phyloP scores from a whole-genome alignment of 2,113 vertebrate genomes.

The Peromyscus maniculatus region DNA sequence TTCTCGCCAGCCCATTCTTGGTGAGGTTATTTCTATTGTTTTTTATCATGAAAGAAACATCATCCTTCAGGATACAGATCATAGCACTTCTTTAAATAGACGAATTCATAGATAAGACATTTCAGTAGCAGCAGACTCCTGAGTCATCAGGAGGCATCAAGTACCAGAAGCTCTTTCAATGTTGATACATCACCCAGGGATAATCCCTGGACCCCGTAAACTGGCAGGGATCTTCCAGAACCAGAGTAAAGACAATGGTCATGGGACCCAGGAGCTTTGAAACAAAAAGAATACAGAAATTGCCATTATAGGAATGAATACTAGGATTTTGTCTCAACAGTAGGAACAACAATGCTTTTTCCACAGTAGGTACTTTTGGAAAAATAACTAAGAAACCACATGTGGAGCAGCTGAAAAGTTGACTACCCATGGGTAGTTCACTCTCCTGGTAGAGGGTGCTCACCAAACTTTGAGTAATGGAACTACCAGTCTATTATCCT shows the following conservation, averaged over 20 bases:
- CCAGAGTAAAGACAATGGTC: background rate
- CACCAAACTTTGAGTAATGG: background rate
- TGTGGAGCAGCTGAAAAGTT: background rate
- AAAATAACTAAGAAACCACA: background rate
- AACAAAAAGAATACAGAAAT: background rate
- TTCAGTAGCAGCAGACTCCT: background rate
- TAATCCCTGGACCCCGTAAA: background rate
- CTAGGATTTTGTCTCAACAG: background rate
- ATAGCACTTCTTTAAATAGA: too few relatives aligned
- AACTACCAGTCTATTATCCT: background rate
- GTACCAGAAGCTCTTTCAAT: background rate
- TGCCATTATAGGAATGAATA: background rate
- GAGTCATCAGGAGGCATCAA: background rate
- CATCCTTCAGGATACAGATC: background rate
- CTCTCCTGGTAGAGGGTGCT: background rate
- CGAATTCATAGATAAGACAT: background rate
- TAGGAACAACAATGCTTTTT: background rate
- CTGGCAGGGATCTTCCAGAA: background rate
- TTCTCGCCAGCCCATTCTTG: background rate
- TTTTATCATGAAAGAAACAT: background rate
- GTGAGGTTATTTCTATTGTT: background rate
- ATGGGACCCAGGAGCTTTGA: background rate
- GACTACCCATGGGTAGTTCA: background rate
- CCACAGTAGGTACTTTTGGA: background rate
- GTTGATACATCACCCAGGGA: background rate